These are phyloP conservation scores for Drosophila neocordata DNA, from an alignment of 1,140 invertebrate genomes.

Conservation along the genomic window DNA sequence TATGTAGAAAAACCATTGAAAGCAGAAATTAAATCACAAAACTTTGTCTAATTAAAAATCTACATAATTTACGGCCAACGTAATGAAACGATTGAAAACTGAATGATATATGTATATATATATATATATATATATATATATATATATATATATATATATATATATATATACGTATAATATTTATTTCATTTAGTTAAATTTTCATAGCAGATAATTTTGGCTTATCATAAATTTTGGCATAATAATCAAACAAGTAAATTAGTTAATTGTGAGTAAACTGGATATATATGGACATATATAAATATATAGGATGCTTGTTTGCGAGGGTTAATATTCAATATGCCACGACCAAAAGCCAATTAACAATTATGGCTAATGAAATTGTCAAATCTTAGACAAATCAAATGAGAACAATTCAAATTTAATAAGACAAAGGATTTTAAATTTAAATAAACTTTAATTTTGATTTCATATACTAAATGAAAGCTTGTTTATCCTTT, in stretches of 20 bases:
- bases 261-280: not conserved
- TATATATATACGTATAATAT: too few species aligned
- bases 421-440: too few species aligned
- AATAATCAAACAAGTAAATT: not conserved
- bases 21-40: not conserved
- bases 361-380: too few species aligned
- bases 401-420: too few species aligned
- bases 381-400: too few species aligned
- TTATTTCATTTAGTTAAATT: not conserved
- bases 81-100: not conserved
- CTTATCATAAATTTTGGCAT: constrained; percentile 6
- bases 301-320: not conserved
- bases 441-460: too few species aligned
- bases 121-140: too few species aligned
- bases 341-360: not conserved
- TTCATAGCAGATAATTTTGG: not conserved
- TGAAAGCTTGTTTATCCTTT: too few species aligned
- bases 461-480: too few species aligned
- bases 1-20: constrained; percentile 2
- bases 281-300: not conserved
- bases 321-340: not conserved
- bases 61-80: constrained; percentile 6
- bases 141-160: too few species aligned
- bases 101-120: not conserved
- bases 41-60: constrained; percentile 17